Conservation (phyloP, 2,888 invertebrate genomes). For the Athalia rosae region DNA sequence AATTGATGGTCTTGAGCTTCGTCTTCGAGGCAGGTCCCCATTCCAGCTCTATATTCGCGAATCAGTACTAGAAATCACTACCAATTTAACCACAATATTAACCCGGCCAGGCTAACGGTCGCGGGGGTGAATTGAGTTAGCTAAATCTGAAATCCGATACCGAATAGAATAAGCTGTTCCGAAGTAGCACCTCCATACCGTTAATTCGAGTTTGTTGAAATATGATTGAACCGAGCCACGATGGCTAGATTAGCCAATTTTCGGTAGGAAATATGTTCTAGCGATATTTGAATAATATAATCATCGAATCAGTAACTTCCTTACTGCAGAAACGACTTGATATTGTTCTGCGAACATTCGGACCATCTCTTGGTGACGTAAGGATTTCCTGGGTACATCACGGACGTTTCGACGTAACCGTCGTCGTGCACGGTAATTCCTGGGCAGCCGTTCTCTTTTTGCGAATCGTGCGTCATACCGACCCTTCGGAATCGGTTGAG, state of each 20-base stretch:
- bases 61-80: slow-evolving; percentile 20
- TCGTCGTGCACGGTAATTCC: slow-evolving; percentile 55
- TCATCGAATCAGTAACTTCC: slow-evolving; percentile 54
- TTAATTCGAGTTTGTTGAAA: slow-evolving; percentile 14
- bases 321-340: slow-evolving; percentile 77
- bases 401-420: slow-evolving; percentile 62
- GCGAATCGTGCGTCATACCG: slow-evolving; percentile 67
- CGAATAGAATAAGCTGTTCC: slow-evolving; percentile 22
- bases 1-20: slow-evolving; percentile 73
- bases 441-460: slow-evolving; percentile 62
- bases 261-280: background rate
- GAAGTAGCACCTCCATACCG: slow-evolving; percentile 20
- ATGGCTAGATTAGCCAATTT: background rate
- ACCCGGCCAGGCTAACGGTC: slow-evolving; percentile 21
- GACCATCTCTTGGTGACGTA: slow-evolving; percentile 75
- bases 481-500: slow-evolving; percentile 56
- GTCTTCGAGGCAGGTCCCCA: slow-evolving; percentile 77
- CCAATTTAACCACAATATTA: slow-evolving; percentile 28
- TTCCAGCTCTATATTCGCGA: slow-evolving; percentile 72
- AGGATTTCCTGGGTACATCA: slow-evolving; percentile 67
- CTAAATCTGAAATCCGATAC: slow-evolving; percentile 18
- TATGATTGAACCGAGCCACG: slow-evolving; percentile 6
- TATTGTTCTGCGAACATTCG: slow-evolving; percentile 74
- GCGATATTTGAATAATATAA: background rate
- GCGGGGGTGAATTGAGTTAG: slow-evolving; percentile 8